phyloP scores from a whole-genome alignment of 2,797 vertebrate genomes.

The Acipenser ruthenus region DNA sequence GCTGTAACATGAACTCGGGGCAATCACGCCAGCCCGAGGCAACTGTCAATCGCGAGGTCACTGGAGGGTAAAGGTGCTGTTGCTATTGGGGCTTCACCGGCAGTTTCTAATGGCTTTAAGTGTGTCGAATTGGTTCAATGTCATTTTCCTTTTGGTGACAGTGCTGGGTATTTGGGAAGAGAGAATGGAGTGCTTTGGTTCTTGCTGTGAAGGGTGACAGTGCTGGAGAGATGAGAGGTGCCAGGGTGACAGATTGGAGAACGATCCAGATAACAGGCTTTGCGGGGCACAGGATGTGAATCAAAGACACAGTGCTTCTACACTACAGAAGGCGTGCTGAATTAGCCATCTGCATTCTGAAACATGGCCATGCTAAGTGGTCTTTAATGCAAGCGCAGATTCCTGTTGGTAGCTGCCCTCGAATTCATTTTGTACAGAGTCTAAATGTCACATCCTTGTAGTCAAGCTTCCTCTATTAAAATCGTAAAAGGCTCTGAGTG shows the following conservation, averaged over 20 bases:
- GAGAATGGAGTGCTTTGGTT: too few species aligned
- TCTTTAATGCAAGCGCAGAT: background rate
- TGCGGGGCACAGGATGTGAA: too few species aligned
- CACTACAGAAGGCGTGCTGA: background rate
- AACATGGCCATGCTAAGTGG: background rate
- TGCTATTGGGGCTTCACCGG: conserved; percentile 27
- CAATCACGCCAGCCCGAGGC: conserved; percentile 28
- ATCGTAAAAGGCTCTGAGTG: background rate
- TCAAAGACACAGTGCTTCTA: too few species aligned
- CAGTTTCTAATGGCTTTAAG: too few species aligned
- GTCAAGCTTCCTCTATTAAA: background rate
- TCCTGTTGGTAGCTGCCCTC: background rate
- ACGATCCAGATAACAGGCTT: too few species aligned
- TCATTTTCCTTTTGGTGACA: too few species aligned
- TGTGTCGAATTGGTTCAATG: too few species aligned
- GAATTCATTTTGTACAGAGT: background rate
- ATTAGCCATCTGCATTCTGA: background rate
- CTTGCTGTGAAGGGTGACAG: too few species aligned
- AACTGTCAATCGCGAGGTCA: conserved; percentile 38
- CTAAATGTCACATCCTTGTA: background rate
- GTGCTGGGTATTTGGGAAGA: too few species aligned
- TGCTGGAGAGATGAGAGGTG: too few species aligned
- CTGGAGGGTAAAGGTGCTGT: conserved; percentile 23
- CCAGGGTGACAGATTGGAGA: too few species aligned
- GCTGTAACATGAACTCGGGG: conserved; percentile 53